Percentiles rank a stretch among this genome's conserved stretches.
phyloP scores from a whole-genome alignment of 2,797 vertebrate genomes.

The Tangara arthus region DNA sequence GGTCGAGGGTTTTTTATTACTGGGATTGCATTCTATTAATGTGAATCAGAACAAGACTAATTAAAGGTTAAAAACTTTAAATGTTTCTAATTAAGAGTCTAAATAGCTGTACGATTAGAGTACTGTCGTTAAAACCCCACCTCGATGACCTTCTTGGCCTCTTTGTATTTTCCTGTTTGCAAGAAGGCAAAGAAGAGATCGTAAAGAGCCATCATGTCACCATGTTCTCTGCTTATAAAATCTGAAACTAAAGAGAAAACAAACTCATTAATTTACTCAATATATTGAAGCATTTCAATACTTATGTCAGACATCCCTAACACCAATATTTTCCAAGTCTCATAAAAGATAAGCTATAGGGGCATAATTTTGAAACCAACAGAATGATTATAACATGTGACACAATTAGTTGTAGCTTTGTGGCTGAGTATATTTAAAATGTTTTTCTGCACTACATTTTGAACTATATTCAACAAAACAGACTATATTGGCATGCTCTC shows the following conservation, averaged over 20 bases:
- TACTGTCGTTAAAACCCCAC: slow-evolving; percentile 75
- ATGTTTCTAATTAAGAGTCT: slow-evolving; percentile 78
- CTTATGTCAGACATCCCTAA: not conserved
- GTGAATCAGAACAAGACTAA: slow-evolving; percentile 75
- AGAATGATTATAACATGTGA: not conserved
- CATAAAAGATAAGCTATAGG: not conserved
- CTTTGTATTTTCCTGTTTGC: slow-evolving; percentile 87
- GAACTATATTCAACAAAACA: not conserved
- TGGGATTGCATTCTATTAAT: slow-evolving; percentile 74
- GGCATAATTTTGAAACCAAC: not conserved
- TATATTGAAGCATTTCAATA: not conserved
- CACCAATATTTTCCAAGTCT: not conserved
- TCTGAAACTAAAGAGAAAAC: slow-evolving; percentile 83
- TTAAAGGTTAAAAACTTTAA: slow-evolving; percentile 79
- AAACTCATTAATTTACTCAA: not conserved
- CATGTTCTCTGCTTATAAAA: slow-evolving; percentile 84
- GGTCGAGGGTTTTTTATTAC: slow-evolving; percentile 40
- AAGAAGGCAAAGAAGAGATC: slow-evolving; percentile 94
- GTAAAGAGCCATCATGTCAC: slow-evolving; percentile 93
- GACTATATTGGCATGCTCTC: not conserved
- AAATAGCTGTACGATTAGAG: slow-evolving; percentile 73
- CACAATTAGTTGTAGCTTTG: not conserved
- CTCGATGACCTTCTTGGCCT: slow-evolving; percentile 95
- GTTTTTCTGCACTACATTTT: not conserved
- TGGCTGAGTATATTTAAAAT: not conserved